Evolutionary conservation across 2,888 invertebrate genomes (phyloP), one percentile per base, ranked within the genome.

Genomic region (Lordiphosa fenestrarum): DNA sequence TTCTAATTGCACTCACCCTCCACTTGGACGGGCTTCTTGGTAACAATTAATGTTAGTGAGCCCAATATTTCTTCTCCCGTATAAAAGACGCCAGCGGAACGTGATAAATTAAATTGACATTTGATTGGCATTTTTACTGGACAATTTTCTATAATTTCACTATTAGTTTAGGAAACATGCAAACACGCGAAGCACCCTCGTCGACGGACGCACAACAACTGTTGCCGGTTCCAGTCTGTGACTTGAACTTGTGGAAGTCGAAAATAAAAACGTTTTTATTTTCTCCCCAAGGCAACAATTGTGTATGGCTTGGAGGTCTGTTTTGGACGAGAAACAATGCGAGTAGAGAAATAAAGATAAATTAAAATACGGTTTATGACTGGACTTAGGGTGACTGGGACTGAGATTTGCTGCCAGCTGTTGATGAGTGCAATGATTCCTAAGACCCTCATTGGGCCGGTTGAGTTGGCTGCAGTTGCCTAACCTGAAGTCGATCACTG

Each of bases 21-120:
- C 12, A 82, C 40, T 7, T 52, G 41, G 19, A 60, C 41, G 6
- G 46, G 39, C 47, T 67, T 71, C 56, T 81, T 68, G 46, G 46
- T 21, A 6, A 62, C 47, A 12, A 40, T 57, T n/a, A 85, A 46
- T 4, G 23, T 36, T 13, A 86, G 30, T 7, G 41, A 54, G 12
- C 86, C 86, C 33, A 52, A 52, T 51, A 86, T 52, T 52, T 71
- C 71, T 39, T 86, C 86, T 21, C 86, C 86, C 52, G 74, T 67
- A 69, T 80, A 81, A 46, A 82, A 86, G 50, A 86, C 66, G 6
- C 70, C 65, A 9, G 83, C 60, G 5, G 46, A 41, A 37, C 80
- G 85, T 51, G 77, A 66, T 65, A 86, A 74, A 55, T 60, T 36
- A 55, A 86, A 74, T 37, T 56, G 56, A 33, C 86, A 85, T 33